phyloP scores from a whole-genome alignment of 2,797 vertebrate species.

The Fringilla coelebs region DNA sequence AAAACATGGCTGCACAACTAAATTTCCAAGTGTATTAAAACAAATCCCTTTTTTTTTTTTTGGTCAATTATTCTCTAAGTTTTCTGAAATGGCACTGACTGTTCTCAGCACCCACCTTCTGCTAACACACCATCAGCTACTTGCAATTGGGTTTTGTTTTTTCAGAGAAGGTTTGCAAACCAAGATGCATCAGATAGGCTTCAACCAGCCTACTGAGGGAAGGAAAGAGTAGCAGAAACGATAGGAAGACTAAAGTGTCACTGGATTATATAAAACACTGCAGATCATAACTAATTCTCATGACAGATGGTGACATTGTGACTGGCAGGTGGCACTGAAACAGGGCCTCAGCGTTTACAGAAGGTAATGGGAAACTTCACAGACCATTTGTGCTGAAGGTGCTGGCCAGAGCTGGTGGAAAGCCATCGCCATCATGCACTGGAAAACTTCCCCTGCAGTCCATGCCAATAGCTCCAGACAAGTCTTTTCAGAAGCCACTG shows the following conservation, averaged over 20 bases:
- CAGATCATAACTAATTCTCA: neutral
- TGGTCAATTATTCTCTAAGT: neutral
- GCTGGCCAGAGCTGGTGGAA: neutral
- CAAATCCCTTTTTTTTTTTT: neutral
- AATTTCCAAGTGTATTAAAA: neutral
- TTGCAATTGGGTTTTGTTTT: accelerated
- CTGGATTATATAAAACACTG: neutral
- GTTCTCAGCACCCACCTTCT: neutral
- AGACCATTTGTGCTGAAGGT: neutral
- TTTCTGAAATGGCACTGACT: neutral
- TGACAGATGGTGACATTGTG: neutral
- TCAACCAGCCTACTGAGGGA: neutral
- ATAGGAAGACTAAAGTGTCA: neutral
- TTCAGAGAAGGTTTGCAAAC: neutral
- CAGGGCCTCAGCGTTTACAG: neutral
- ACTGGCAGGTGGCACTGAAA: neutral
- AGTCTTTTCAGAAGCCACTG: neutral
- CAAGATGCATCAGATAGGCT: neutral
- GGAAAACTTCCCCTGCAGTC: neutral
- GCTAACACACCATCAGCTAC: neutral
- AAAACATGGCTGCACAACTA: neutral
- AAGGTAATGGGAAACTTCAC: neutral
- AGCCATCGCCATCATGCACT: neutral
- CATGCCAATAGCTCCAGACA: neutral
- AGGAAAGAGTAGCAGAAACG: neutral